A percentile compares a stretch with the other conserved stretches of the same genome.
Evolutionary conservation across 2,113 vertebrate species (phyloP).

Genomic region (Pangasianodon hypophthalmus): DNA sequence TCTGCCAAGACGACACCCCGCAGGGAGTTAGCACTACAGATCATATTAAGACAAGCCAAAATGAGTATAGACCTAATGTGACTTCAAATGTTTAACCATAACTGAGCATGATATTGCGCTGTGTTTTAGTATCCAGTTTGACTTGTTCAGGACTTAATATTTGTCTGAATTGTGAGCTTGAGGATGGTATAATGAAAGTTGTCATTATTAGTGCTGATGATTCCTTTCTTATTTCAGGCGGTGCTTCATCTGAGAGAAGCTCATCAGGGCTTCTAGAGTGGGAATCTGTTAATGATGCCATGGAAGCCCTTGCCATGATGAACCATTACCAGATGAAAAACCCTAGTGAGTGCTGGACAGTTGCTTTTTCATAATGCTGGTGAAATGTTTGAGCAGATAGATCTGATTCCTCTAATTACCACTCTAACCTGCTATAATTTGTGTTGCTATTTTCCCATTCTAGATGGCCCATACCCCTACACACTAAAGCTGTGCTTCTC

Average conservation of each 20-base stretch:
- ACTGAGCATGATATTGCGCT: neutral
- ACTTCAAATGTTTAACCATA: neutral
- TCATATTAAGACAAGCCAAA: neutral
- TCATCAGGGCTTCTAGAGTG: constrained; percentile 90
- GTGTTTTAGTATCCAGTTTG: neutral
- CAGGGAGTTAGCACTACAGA: neutral
- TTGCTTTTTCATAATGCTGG: neutral
- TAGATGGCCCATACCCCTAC: constrained; percentile 90
- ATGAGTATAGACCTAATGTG: neutral
- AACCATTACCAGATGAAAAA: constrained; percentile 97
- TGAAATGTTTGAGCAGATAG: neutral
- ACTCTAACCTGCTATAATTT: neutral
- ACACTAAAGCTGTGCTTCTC: constrained; percentile 95
- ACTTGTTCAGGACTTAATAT: neutral
- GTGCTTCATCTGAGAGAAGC: constrained; percentile 82
- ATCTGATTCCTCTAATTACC: neutral
- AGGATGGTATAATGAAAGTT: neutral
- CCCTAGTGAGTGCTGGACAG: constrained; percentile 78
- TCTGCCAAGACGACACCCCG: neutral
- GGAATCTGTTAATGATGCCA: constrained; percentile 91
- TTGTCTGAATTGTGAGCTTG: neutral
- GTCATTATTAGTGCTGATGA: neutral
- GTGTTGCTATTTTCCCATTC: neutral
- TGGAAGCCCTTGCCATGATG: constrained; percentile 86
- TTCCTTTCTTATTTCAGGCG: constrained; percentile 34